phyloP scores from a whole-genome alignment of 2,797 vertebrate species.

The Lagocephalus sceleratus region DNA sequence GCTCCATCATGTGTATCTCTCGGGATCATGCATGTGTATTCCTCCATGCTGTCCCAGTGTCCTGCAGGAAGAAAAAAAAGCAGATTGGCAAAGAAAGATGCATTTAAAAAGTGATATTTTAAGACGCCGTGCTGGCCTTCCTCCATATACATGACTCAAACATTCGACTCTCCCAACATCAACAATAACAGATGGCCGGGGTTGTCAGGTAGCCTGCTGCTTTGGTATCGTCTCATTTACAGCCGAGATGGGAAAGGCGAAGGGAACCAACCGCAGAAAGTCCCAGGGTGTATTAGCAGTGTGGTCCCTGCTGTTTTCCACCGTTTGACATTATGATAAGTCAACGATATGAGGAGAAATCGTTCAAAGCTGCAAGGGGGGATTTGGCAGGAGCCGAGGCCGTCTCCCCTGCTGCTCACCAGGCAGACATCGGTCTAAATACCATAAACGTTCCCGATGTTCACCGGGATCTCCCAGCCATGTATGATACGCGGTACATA shows the following conservation, averaged over 20 bases:
- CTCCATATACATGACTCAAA: not conserved
- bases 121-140: not conserved
- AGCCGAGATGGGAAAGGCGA: slow-evolving; percentile 15
- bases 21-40: slow-evolving; percentile 98
- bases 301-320: slow-evolving; percentile 43
- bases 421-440: not conserved
- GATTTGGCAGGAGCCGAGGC: slow-evolving; percentile 19
- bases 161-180: slow-evolving; percentile 13
- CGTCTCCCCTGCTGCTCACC: slow-evolving; percentile 32
- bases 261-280: slow-evolving; percentile 32
- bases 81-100: not conserved
- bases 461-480: not conserved
- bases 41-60: slow-evolving; percentile 99
- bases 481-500: not conserved
- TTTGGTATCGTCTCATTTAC: slow-evolving; percentile 14
- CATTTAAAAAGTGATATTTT: not conserved
- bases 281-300: slow-evolving; percentile 19
- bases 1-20: slow-evolving; percentile 96
- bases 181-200: slow-evolving; percentile 14
- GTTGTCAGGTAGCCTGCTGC: slow-evolving; percentile 12
- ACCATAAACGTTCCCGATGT: too few relatives aligned
- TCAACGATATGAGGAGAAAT: slow-evolving; percentile 50
- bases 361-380: slow-evolving; percentile 35
- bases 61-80: slow-evolving; percentile 68
- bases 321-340: slow-evolving; percentile 39